These are phyloP conservation scores for Trematocara zebra DNA, from an alignment of 2,113 vertebrate genomes.

Conservation along the genomic window DNA sequence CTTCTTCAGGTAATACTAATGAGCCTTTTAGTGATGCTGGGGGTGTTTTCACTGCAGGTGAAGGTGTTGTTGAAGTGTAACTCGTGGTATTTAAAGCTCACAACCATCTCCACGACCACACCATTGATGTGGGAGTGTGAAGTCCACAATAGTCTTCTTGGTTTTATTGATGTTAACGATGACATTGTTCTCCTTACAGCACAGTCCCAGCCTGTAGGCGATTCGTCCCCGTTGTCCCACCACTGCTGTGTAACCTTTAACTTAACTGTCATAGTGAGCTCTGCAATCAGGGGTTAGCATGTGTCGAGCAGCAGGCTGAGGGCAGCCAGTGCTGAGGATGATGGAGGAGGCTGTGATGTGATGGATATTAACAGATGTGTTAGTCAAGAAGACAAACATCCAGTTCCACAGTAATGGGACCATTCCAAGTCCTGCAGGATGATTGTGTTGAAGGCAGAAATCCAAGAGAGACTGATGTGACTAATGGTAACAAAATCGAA, in stretches of 20 bases:
- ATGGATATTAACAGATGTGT: neutral
- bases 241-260: neutral
- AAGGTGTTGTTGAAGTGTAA: neutral
- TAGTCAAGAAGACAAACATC: neutral
- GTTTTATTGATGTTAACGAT: neutral
- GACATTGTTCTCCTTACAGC: neutral
- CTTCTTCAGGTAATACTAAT: neutral
- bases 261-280: neutral
- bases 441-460: neutral
- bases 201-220: neutral
- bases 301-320: neutral
- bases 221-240: neutral
- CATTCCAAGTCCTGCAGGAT: neutral
- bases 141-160: neutral
- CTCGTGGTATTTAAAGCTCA: neutral
- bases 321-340: neutral
- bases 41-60: neutral
- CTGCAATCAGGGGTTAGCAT: neutral
- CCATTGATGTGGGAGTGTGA: neutral
- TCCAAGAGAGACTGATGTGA: neutral
- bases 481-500: neutral
- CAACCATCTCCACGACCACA: neutral
- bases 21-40: neutral
- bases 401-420: fast-evolving
- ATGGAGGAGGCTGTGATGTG: neutral